Conservation (phyloP, 2,888 invertebrate species). For the Leucoptera coffeella region DNA sequence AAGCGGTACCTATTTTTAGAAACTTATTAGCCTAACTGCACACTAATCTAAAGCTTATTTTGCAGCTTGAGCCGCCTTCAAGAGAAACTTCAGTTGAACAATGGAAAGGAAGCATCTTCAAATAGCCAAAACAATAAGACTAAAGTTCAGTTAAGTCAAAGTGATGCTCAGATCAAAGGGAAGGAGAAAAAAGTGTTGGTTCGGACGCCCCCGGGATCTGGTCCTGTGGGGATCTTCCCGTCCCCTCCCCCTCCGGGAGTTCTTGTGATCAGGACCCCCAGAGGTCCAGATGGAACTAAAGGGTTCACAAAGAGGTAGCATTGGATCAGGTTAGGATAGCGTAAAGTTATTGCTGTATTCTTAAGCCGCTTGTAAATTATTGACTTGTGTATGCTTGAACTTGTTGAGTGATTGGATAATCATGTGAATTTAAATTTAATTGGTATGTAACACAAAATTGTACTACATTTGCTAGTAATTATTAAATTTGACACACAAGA, state of each 20-base stretch:
- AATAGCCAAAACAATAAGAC: slow-evolving; percentile 14
- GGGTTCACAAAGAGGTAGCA: slow-evolving; percentile 43
- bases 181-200: slow-evolving; percentile 35
- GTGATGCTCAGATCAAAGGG: slow-evolving; percentile 18
- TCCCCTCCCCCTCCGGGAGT: slow-evolving; percentile 41
- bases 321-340: too few species aligned
- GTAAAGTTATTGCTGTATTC: slow-evolving; percentile 4
- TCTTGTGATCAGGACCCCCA: slow-evolving; percentile 64
- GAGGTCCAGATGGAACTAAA: slow-evolving; percentile 72
- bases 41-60: slow-evolving; percentile 10
- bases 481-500: too few species aligned
- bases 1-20: too few species aligned
- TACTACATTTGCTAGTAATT: too few species aligned
- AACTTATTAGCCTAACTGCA: too few species aligned
- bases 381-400: too few species aligned
- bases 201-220: slow-evolving; percentile 27
- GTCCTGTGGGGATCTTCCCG: slow-evolving; percentile 25
- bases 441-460: too few species aligned
- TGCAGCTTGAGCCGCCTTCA: slow-evolving; percentile 35
- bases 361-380: not conserved
- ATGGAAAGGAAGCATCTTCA: slow-evolving; percentile 32
- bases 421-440: too few species aligned
- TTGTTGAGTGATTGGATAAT: too few species aligned
- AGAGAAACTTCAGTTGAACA: slow-evolving; percentile 39
- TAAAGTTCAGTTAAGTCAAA: slow-evolving; percentile 4